Evolutionary conservation across 2,888 invertebrate genomes (phyloP), one percentile per base, ranked within the genome.

Genomic region (Acanthoscelides obtectus): DNA sequence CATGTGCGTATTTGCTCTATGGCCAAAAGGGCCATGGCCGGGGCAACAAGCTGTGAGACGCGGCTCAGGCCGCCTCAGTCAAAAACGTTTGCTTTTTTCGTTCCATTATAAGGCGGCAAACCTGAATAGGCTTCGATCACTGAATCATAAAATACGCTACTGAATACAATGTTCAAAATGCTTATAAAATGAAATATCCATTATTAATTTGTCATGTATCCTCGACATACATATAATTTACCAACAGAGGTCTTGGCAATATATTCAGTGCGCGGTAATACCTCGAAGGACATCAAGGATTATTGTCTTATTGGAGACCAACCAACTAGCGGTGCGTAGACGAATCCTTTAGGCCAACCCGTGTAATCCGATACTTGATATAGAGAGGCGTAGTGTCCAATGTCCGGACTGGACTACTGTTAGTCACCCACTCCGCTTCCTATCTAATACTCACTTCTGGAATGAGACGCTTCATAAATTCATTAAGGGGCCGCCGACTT

Each of bases 251-350:
- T 69, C 67, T 65, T 21, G 69, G 64, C 69, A 64, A 66, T 70
- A 64, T 69, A 66, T 64, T 63, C 69, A 22, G 63, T 68, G 71
- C 75, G 74, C 69, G 72, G 71, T 78, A 79, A 79, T 77, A 12
- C 77, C 45, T 45, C 76, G 77, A 79, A 79, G 79, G 82, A 81
- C 83, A 81, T 80, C 77, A 76, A 81, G 84, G 84, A 84, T 84
- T 84, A 84, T 81, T 83, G 83, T 84, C 84, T 84, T 84, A 84
- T 84, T 84, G 83, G 84, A 74, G 73, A 81, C 80, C 78, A 82
- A 79, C 80, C 79, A 81, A 81, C 82, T 81, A 81, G 81, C 79
- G 80, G 72, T 70, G 77, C 76, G 73, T 72, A 45, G 45, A 79
- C 80, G 80, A 80, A 79, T 81, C 82, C 81, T 80, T 80, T 80